Conservation (phyloP, 2,113 vertebrate species). For the Mesocricetus auratus region DNA sequence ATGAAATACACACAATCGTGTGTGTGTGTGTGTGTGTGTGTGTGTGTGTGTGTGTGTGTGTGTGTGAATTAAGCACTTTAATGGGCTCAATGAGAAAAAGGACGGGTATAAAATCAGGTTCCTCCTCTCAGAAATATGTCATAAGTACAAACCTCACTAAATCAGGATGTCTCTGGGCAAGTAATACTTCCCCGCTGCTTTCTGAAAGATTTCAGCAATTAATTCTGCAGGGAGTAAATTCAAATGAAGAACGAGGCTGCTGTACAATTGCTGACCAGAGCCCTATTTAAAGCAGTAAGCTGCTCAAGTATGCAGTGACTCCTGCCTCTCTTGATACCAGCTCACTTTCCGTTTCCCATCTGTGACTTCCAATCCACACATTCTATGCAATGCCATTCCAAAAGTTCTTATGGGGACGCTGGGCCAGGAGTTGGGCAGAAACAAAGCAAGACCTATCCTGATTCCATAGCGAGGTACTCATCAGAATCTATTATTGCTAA, state of each 20-base stretch:
- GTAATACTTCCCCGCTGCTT: slow-evolving; percentile 33
- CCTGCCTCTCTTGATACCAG: neutral
- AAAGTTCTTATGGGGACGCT: neutral
- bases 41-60: too few relatives aligned
- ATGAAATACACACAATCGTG: neutral
- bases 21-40: neutral
- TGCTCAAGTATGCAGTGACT: neutral
- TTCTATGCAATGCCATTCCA: neutral
- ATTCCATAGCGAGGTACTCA: neutral
- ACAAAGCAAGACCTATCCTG: neutral
- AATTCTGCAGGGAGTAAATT: slow-evolving; percentile 66
- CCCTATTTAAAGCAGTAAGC: slow-evolving; percentile 27
- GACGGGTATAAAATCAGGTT: slow-evolving; percentile 7
- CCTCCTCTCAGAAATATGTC: slow-evolving; percentile 51
- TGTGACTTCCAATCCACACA: neutral
- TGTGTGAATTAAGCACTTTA: slow-evolving; percentile 20
- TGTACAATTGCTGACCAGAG: neutral
- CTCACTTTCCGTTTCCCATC: neutral
- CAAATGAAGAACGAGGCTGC: neutral
- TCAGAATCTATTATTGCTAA: neutral
- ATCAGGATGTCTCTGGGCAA: slow-evolving; percentile 45
- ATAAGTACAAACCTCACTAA: slow-evolving; percentile 45
- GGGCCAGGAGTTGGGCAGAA: neutral
- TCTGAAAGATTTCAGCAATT: slow-evolving; percentile 64
- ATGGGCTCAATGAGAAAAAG: slow-evolving; percentile 9